Evolutionary conservation across 2,113 vertebrate genomes (phyloP), one percentile per base, ranked within the genome.

Genomic region (Nesogale talazaci): DNA sequence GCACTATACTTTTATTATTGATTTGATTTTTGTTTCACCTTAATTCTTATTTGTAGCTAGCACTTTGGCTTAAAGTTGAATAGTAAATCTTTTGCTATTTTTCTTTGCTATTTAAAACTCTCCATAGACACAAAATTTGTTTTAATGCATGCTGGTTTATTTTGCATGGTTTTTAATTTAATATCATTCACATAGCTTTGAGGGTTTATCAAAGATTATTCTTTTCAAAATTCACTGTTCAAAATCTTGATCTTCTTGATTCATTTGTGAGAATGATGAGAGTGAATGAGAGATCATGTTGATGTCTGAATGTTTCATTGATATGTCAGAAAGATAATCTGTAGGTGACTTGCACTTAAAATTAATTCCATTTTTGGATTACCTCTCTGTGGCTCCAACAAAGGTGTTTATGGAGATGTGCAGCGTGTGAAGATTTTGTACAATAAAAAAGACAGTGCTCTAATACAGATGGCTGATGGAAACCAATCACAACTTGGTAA

Each of bases 21-120:
- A 97, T 98, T 98, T 98, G 91, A 96, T 98, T 98, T 98, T 98
- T 97, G 96, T 98, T 98, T 98, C 98, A 98, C 98, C 96, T 98
- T 98, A 97, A 98, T 99, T 99, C 98, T 99, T 99, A 99, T 99
- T 99, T 99, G 99, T 99, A 99, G 99, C 98, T 99, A 99, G 99
- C 99, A 98, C 97, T 99, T 99, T 99, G 98, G 99, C 99, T 99
- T 99, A 99, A 99, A 99, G 98, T 99, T 99, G 98, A 99, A 98
- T 98, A 99, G 98, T 98, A 98, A 98, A 98, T 98, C 98, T 99
- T 98, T 98, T 98, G 98, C 98, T 98, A 86, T 98, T 98, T 98
- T 98, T 98, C 95, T 97, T 98, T 98, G 97, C 98, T 98, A 97
- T 98, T 98, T 98, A 97, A 98, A 97, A 97, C 96, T 97, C 94